Percentiles rank a stretch among this genome's conserved stretches.
Evolutionary conservation across 2,888 invertebrate species (phyloP).

Genomic region (Neria commutata): DNA sequence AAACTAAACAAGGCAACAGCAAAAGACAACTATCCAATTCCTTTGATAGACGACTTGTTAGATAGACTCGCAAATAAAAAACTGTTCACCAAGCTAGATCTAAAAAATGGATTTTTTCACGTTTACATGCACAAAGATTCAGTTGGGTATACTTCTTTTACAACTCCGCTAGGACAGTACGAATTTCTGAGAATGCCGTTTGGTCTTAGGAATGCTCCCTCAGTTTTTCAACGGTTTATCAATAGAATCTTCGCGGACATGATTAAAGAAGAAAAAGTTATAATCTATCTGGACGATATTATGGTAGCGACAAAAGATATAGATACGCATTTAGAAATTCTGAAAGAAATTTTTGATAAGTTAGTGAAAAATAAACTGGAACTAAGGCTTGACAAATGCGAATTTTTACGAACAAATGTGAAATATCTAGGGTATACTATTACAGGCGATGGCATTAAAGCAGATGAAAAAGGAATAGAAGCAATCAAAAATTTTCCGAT

Average conservation of each 20-base stretch:
- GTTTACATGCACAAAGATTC: not conserved
- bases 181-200: too few species aligned
- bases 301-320: too few species aligned
- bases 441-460: conserved; percentile 19
- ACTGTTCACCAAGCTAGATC: conserved; percentile 7
- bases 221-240: too few species aligned
- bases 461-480: conserved; percentile 2
- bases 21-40: conserved; percentile 24
- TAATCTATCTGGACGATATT: too few species aligned
- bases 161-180: too few species aligned
- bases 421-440: conserved; percentile 37
- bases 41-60: conserved; percentile 22
- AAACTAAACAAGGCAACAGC: conserved; percentile 18
- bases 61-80: conserved; percentile 16
- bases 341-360: conserved; percentile 29
- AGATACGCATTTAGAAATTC: conserved; percentile 32
- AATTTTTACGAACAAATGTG: conserved; percentile 33
- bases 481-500: conserved; percentile 5
- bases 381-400: conserved; percentile 33
- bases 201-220: too few species aligned
- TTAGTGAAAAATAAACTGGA: conserved; percentile 31
- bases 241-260: too few species aligned
- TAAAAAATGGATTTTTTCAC: conserved; percentile 9
- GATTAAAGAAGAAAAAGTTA: too few species aligned
- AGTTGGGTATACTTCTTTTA: too few species aligned